Base-by-base conservation (phyloP, 2,797 vertebrate species). In the Myotis vivesi region DNA sequence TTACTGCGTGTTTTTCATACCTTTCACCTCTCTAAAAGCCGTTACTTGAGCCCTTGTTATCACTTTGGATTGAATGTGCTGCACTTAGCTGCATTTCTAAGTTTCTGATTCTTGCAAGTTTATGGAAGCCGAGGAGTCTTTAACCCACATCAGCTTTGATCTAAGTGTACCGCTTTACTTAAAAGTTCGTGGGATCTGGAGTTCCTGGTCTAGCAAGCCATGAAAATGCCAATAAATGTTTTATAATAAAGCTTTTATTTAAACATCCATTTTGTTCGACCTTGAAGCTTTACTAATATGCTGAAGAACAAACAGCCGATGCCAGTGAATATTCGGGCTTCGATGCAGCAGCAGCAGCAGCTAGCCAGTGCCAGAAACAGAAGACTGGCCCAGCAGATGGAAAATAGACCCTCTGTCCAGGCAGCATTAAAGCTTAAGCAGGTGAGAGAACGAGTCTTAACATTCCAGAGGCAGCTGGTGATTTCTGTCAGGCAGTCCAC, bases 201-300 rank as follows among this genome's bases (percentile, higher is more conserved):
- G 98, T 97, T 97, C 98, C 97, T 97, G 41, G 20, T 98, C 98
- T 97, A 97, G 98, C 98, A 98, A 98, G 97, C 98, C 97, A 96
- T 98, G 98, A 98, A 96, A 98, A 98, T 98, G 98, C 98, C 97
- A 64, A 69, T 98, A 98, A 97, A 98, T 98, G 98, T 98, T 96
- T 97, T 98, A 89, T 98, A 97, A 97, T 98, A 97, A 98, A 98
- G 97, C 97, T 98, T 98, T 97, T 98, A 96, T 98, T 98, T 98
- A 98, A 98, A 98, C 98, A 98, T 98, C 98, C 98, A 41, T 98
- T 99, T 98, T 99, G 98, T 98, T 98, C 98, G 98, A 98, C 98
- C 98, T 98, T 99, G 98, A 99, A 99, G 99, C 99, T 99, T 99
- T 98, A 99, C 99, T 99, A 99, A 99, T 98, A 99, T 99, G 99